These are phyloP conservation scores for Todus mexicanus DNA, from an alignment of 2,797 vertebrate genomes.

Conservation along the genomic window DNA sequence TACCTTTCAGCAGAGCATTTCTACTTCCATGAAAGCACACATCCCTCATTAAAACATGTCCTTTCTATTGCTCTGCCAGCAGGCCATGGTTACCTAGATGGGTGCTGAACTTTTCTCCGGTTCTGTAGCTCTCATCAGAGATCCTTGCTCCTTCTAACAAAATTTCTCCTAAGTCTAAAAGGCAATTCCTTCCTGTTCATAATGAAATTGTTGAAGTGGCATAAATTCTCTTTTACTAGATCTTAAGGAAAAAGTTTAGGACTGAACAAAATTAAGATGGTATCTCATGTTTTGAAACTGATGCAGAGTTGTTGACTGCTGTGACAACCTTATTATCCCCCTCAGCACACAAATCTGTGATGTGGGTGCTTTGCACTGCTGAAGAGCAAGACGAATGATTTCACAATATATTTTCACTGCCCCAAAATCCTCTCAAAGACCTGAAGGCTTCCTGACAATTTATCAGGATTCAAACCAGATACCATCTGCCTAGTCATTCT, in stretches of 20 bases:
- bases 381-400: conserved; percentile 33
- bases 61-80: neutral
- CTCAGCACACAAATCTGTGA: conserved; percentile 14
- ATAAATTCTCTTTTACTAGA: neutral
- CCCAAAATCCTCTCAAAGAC: neutral
- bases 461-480: neutral
- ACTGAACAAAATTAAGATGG: conserved; percentile 14
- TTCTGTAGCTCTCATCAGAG: neutral
- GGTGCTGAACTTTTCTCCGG: neutral
- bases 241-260: neutral
- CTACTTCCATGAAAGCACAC: neutral
- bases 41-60: neutral
- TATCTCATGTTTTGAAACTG: neutral
- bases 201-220: neutral
- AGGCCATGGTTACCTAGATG: neutral
- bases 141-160: neutral
- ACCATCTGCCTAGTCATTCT: neutral
- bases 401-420: conserved; percentile 17
- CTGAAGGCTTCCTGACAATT: neutral
- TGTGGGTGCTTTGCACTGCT: neutral
- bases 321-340: neutral
- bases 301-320: neutral
- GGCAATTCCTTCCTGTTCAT: neutral
- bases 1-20: neutral
- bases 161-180: neutral